A percentile compares a stretch with the other conserved stretches of the same genome.
Conservation (phyloP, 2,888 invertebrate genomes). For the Odontothrips loti region DNA sequence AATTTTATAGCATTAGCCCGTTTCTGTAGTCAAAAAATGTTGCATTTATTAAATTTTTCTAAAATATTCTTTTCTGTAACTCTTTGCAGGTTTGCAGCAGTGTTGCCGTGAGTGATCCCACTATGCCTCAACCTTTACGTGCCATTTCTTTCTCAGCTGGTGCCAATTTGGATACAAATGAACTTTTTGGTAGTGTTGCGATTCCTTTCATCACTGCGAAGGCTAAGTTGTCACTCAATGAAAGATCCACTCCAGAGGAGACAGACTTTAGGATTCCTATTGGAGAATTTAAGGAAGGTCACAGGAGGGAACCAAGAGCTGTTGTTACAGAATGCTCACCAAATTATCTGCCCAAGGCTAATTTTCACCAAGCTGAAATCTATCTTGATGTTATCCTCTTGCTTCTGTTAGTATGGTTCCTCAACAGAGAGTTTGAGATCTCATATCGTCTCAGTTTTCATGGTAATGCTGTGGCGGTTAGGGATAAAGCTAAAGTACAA, state of each 20-base stretch:
- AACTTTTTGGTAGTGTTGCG: not conserved
- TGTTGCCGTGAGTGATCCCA: not conserved
- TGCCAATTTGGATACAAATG: not conserved
- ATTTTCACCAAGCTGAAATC: constrained; percentile 61
- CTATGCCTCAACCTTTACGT: not conserved
- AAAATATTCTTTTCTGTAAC: not conserved
- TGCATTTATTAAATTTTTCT: not conserved
- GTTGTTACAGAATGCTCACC: not conserved
- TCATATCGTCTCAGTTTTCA: constrained; percentile 90
- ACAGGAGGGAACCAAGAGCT: not conserved
- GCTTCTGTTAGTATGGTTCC: constrained; percentile 83
- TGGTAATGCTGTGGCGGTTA: constrained; percentile 83
- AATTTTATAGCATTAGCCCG: not conserved
- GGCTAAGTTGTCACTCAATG: not conserved
- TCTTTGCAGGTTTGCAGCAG: constrained; percentile 11
- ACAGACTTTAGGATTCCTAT: not conserved
- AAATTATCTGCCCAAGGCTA: constrained; percentile 31
- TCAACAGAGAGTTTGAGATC: constrained; percentile 94
- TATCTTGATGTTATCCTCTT: constrained; percentile 76
- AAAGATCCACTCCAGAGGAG: not conserved
- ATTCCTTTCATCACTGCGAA: constrained; percentile 3
- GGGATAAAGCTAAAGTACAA: constrained; percentile 83
- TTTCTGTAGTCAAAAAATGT: not conserved
- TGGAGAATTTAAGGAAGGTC: not conserved
- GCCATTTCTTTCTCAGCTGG: constrained; percentile 12